Base-by-base conservation (phyloP, 2,797 vertebrate species). In the Acipenser ruthenus region DNA sequence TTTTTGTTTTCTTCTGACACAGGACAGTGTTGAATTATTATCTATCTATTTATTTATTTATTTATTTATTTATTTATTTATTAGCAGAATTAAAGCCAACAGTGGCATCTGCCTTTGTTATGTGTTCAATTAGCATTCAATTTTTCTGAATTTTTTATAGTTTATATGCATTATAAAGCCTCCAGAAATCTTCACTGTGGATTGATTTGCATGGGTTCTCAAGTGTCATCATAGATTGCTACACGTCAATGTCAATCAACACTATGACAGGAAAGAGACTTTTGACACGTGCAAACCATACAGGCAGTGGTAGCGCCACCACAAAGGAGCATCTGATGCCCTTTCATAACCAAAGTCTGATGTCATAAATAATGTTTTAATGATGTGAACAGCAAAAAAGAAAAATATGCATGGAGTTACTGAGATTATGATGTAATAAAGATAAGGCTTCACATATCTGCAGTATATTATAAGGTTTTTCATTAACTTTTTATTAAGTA, bases 141-240 rank as follows among this genome's bases (percentile, higher is more conserved):
- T 6, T 10, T 13, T 58, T 11, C n/a, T 10, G 12, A 12, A 58
- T 1, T 58, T 6, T 18, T 1, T 18, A 18, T 18, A 18, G 12
- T 58, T 4, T 58, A 58, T 11, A n/a, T 11, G 55, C 6, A 4
- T 58, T 58, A 11, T 6, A n/a, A 11, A 58, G 12, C 55, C 12
- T 15, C 12, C 15, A 4, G 12, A 13, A n/a, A 7, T 58, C 55
- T 58, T 11, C 15, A 13, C 55, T 58, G 9, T 10, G 55, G 12
- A 58, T 58, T 58, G 55, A 58, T 58, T 58, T 13, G 12, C 55
- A 58, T 11, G 11, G 7, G 11, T 10, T 58, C 55, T 7, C 12
- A 58, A 58, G 55, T 58, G 55, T 58, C 55, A 58, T 58, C 15
- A 58, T 58, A 58, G 55, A 58, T 58, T n/a, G 55, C 12, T 58